A percentile compares a stretch with the other conserved stretches of the same genome.
Conservation (phyloP, 1,140 invertebrate species). For the Pseudoatta argentina region DNA sequence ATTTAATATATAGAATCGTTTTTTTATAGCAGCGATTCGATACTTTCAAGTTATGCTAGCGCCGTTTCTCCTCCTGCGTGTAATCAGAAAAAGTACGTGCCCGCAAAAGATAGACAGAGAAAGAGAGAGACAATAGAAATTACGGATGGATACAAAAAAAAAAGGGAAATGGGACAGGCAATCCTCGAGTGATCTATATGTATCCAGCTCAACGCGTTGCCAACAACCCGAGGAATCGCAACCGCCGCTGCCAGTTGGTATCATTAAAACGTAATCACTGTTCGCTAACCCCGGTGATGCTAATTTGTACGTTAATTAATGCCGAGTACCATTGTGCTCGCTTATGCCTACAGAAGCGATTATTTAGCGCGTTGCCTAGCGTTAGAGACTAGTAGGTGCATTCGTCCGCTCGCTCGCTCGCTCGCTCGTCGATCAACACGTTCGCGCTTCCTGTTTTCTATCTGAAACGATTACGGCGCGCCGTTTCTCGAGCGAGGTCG, state of each 20-base stretch:
- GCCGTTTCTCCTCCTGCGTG: slow-evolving; percentile 12
- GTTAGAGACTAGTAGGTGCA: slow-evolving; percentile 44
- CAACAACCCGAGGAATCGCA: slow-evolving; percentile 77
- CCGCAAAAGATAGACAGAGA: slow-evolving; percentile 20
- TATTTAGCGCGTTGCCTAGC: slow-evolving; percentile 65
- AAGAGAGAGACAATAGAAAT: slow-evolving; percentile 9
- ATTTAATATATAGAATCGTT: slow-evolving; percentile 25
- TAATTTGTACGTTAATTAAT: slow-evolving; percentile 86
- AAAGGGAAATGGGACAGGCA: slow-evolving; percentile 69
- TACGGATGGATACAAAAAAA: neutral
- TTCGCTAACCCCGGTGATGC: slow-evolving; percentile 81
- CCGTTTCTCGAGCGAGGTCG: slow-evolving; percentile 62
- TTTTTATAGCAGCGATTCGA: slow-evolving; percentile 30
- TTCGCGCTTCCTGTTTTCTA: slow-evolving; percentile 57
- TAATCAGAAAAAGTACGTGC: slow-evolving; percentile 55
- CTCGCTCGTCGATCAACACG: slow-evolving; percentile 59
- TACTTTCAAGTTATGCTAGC: neutral
- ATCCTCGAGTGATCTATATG: slow-evolving; percentile 47
- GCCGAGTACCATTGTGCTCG: slow-evolving; percentile 81
- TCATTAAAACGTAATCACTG: slow-evolving; percentile 85
- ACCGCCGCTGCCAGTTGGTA: slow-evolving; percentile 75
- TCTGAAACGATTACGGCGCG: slow-evolving; percentile 54
- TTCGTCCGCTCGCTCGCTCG: slow-evolving; percentile 48
- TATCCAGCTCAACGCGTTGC: slow-evolving; percentile 64
- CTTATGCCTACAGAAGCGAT: slow-evolving; percentile 70